Evolutionary conservation across 2,888 invertebrate genomes (phyloP).

Genomic region (Ptychoptera contaminata): DNA sequence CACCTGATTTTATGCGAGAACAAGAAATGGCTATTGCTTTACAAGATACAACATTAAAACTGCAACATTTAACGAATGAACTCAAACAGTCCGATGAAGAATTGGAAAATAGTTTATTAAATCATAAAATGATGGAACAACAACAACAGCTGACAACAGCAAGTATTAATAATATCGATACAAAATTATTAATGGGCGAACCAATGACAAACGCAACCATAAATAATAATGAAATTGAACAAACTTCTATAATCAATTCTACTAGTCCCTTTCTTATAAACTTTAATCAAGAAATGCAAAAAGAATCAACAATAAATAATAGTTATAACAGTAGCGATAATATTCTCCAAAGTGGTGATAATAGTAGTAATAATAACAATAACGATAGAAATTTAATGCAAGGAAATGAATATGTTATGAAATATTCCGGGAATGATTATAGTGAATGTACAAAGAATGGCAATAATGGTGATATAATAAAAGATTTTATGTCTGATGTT

Average conservation of each 20-base stretch:
- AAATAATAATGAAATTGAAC: background rate
- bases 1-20: slow-evolving; percentile 16
- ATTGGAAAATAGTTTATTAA: slow-evolving; percentile 1
- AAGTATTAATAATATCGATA: slow-evolving; percentile 1
- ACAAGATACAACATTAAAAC: slow-evolving; percentile 20
- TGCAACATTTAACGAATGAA: slow-evolving; percentile 22
- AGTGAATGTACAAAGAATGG: background rate
- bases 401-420: background rate
- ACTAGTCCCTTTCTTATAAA: background rate
- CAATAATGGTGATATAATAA: background rate
- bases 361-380: background rate
- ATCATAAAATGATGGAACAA: too few species aligned
- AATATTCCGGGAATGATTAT: background rate
- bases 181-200: background rate
- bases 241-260: background rate
- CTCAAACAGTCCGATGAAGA: slow-evolving; percentile 19
- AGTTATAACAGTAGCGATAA: background rate
- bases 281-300: background rate
- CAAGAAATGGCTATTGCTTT: slow-evolving; percentile 15
- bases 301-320: background rate
- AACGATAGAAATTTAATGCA: background rate
- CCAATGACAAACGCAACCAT: background rate
- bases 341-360: background rate
- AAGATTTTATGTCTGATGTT: background rate
- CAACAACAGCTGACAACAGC: too few species aligned